These are phyloP conservation scores for Gopherus flavomarginatus DNA, from an alignment of 2,113 vertebrate genomes.

Conservation along the genomic window DNA sequence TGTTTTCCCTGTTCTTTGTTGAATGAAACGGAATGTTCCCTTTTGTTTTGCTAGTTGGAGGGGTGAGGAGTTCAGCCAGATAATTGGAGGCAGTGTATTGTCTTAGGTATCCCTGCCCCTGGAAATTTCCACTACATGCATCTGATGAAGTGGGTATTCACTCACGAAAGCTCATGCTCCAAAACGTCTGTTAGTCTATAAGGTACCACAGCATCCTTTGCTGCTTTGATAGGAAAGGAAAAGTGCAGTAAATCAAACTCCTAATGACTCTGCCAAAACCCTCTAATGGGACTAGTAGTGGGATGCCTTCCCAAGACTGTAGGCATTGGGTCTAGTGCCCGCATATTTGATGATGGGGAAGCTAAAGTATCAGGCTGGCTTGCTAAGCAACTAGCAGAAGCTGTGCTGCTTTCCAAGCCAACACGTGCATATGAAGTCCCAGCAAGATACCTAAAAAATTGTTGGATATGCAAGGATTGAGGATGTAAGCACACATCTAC, in stretches of 20 bases:
- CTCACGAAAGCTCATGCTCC: no score
- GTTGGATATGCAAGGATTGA: neutral
- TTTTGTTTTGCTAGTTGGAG: neutral
- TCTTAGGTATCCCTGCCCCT: neutral
- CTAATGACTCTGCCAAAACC: neutral
- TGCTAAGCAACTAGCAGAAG: neutral
- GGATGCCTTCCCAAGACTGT: neutral
- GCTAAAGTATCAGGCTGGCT: neutral
- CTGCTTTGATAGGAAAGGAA: neutral
- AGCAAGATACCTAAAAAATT: neutral
- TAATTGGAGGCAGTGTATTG: neutral
- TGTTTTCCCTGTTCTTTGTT: neutral
- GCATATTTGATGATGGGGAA: neutral
- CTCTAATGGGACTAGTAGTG: neutral
- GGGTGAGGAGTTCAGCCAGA: constrained; percentile 6
- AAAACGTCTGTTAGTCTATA: no score
- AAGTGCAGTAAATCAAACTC: neutral
- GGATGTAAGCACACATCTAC: neutral
- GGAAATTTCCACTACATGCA: no score
- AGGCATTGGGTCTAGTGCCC: neutral
- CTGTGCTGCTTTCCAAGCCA: neutral
- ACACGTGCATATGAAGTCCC: neutral
- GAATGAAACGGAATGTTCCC: neutral
- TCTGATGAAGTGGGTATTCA: no score
- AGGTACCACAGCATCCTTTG: no score